phyloP scores from a whole-genome alignment of 2,888 invertebrate genomes.

The Scaptomyza flava region DNA sequence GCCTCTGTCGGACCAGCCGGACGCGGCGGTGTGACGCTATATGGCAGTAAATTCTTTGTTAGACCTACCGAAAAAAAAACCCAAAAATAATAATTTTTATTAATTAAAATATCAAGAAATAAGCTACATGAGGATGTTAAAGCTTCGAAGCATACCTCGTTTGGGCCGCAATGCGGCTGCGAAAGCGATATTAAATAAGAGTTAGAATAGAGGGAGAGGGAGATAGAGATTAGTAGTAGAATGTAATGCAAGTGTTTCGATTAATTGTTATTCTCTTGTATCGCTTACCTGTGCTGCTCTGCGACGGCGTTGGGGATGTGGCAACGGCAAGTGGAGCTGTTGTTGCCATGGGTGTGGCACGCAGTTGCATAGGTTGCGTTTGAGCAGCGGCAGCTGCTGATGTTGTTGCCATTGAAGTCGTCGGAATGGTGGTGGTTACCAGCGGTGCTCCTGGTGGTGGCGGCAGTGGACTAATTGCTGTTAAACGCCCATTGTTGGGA shows the following conservation, averaged over 20 bases:
- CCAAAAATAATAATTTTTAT: background rate
- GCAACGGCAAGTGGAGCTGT: conserved; percentile 76
- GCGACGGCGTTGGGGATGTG: conserved; percentile 89
- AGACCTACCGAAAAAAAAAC: conserved; percentile 76
- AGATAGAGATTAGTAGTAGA: background rate
- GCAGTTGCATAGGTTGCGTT: conserved; percentile 50
- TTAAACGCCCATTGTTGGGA: conserved; percentile 35
- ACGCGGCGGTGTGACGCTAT: conserved; percentile 94
- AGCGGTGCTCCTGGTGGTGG: conserved; percentile 21
- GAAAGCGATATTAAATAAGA: conserved; percentile 46
- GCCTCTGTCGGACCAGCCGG: conserved; percentile 96
- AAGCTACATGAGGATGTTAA: background rate
- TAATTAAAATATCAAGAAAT: background rate
- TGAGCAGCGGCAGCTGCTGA: conserved; percentile 38
- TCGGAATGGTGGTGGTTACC: conserved; percentile 15
- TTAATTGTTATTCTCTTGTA: too few species aligned
- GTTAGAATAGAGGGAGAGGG: conserved; percentile 4
- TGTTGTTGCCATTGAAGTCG: conserved; percentile 34
- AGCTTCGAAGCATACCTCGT: conserved; percentile 59
- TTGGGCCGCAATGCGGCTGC: conserved; percentile 68
- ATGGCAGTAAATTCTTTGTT: conserved; percentile 91
- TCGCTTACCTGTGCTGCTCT: conserved; percentile 86
- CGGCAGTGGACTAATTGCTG: conserved; percentile 53
- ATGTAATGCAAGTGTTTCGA: too few species aligned
- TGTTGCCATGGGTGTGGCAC: conserved; percentile 47